Evolutionary conservation across 1,140 invertebrate genomes (phyloP), one percentile per base, ranked within the genome.

Genomic region (Bombus confusus): DNA sequence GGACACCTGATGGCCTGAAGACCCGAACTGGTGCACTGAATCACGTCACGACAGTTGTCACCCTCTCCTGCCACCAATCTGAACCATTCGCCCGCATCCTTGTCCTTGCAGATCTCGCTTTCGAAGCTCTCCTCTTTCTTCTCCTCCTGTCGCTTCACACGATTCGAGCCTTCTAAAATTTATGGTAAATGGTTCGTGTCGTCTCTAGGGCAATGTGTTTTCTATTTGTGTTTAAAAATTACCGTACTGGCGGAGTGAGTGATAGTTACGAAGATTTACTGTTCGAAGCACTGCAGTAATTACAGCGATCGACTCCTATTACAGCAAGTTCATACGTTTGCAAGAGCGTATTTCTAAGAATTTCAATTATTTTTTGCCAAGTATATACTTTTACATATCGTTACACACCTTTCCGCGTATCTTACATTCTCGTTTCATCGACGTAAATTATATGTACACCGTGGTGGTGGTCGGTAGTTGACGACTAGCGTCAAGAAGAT

Each of bases 61-160:
- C 98, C 98, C 93, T 98, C 98, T 87, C 98, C 98, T 68, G 97
- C 97, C 39, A 98, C 97, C 88, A 99, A 95, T 91, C 98, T 96
- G 95, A 99, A 99, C 98, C 98, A 99, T 95, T 99, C 98, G 74
- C 98, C 98, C n/a, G 98, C 98, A 95, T 98, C 98, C 95, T 98
- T 98, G 95, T 98, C 98, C 96, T 98, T 98, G 95, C 98, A 99
- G 80, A 99, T 96, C 94, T 98, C 98, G 93, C 96, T 96, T 94
- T 98, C 98, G 94, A 98, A 97, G 93, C 97, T 98, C 87, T 98
- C 98, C 91, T 98, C 97, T 95, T 98, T 98, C 94, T 98, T 98
- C 0, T 96, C 95, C 15, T 96, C 96, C 89, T 97, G 96, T 87
- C 96, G 93, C 91, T 96, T 96, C 41, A 95, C 93, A 95, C 96